Percentiles rank a stretch among this genome's conserved stretches.
Evolutionary conservation across 2,888 invertebrate species (phyloP).

Genomic region (Melikaiella ostensackeni): DNA sequence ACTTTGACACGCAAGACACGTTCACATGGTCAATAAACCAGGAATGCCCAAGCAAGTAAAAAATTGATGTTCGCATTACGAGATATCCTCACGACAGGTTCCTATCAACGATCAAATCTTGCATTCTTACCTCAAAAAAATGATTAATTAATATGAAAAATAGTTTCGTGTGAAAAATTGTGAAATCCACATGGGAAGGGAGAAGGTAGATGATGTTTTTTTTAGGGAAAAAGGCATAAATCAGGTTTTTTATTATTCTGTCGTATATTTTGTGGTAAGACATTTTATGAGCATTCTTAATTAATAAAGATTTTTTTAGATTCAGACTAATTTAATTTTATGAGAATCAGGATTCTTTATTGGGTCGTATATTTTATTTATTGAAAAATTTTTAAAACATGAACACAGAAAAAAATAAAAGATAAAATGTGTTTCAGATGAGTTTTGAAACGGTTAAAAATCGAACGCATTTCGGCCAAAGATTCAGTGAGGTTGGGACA

Average conservation of each 20-base stretch:
- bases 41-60: background rate
- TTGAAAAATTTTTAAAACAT: too few species aligned
- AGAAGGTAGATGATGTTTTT: background rate
- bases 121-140: background rate
- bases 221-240: background rate
- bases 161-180: background rate
- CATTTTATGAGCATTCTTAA: background rate
- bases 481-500: too few species aligned
- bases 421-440: too few species aligned
- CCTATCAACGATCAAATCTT: background rate
- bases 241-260: background rate
- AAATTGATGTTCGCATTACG: conserved; percentile 2
- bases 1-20: conserved; percentile 41
- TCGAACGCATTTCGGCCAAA: too few species aligned
- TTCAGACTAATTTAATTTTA: background rate
- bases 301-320: background rate
- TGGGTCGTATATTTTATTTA: too few species aligned
- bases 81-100: conserved; percentile 2
- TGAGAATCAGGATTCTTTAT: background rate
- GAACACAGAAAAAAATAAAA: too few species aligned
- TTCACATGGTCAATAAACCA: conserved; percentile 34
- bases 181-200: background rate
- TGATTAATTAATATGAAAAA: background rate
- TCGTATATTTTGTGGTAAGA: background rate
- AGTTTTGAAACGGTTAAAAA: too few species aligned